Base-by-base conservation (phyloP, 2,888 invertebrate species). In the Hypselothyrea guttata region DNA sequence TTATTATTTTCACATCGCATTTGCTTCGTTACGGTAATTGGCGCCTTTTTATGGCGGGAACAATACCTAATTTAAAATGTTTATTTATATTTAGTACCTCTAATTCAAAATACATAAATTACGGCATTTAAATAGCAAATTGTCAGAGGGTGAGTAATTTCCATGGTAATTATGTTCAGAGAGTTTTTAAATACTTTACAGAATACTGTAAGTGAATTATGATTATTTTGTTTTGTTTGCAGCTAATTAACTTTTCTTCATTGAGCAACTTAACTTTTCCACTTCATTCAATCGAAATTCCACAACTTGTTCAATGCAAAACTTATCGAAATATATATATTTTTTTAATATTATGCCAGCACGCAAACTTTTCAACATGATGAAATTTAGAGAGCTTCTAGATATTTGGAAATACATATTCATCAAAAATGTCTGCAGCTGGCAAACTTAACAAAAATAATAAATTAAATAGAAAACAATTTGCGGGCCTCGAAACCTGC, bases 1-100 rank as follows among this genome's bases (percentile, higher is more conserved):
- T 52, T 52, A 16, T 18, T 28, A 52, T 34, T 42, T 27, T 35
- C 42, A 15, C 42, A 35, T 34, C 42, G 42, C 42, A 35, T 13
- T 42, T 42, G 51, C 13, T 16, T 35, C 35, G 42, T 44, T 44
- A n/a, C 16, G 22, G 37, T 7, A 37, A 37, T 47, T 35, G 28
- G 28, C 9, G 35, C 28, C n/a, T 28, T 47, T 28, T 28, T 22
- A 28, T 47, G 42, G n/a, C 34, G 34, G 16, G 42, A 42, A 16
- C 22, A 16, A 22, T 31, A 13, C 16, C 12, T 51, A 33, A 33
- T 34, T 41, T 51, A 33, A 22, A 22, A 22, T 8, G 40, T 11
- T 48, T 22, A 22, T 22, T 22, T 22, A 22, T 22, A 22, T 9
- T 11, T 16, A 27, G 15, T 28, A 38, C 16, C 16, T 48, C 1